Evolutionary conservation across 2,113 vertebrate species (phyloP).

Genomic region (Chaenogobius annularis): DNA sequence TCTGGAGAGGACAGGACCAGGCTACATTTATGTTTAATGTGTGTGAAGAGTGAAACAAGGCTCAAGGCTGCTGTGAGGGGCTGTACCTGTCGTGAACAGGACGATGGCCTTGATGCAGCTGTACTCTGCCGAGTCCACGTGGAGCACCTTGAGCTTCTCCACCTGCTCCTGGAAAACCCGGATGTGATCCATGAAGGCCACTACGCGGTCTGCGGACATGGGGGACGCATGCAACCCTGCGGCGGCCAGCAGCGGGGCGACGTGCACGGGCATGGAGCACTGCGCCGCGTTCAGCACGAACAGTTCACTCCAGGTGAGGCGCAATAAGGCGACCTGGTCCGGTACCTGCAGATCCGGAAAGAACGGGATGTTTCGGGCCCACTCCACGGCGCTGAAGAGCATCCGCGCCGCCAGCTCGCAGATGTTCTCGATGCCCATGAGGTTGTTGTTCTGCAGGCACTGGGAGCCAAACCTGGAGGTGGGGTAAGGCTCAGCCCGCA

Average conservation of each 20-base stretch:
- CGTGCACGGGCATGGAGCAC: slow-evolving; percentile 96
- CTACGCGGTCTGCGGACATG: slow-evolving; percentile 95
- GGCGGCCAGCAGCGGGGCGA: slow-evolving; percentile 92
- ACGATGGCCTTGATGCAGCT: slow-evolving; percentile 98
- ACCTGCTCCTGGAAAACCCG: slow-evolving; percentile 98
- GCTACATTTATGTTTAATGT: no score
- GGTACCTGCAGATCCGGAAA: slow-evolving; percentile 97
- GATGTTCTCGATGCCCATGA: slow-evolving; percentile 99
- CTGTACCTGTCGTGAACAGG: slow-evolving; percentile 94
- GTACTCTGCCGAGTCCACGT: slow-evolving; percentile 96
- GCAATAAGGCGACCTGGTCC: slow-evolving; percentile 95
- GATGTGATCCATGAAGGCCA: slow-evolving; percentile 99
- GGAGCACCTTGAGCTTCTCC: slow-evolving; percentile 96
- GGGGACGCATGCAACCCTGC: slow-evolving; percentile 95
- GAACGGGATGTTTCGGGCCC: slow-evolving; percentile 98
- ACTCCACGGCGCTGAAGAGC: slow-evolving; percentile 97
- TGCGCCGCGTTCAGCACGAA: slow-evolving; percentile 96
- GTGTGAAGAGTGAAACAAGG: no score
- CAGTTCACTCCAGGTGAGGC: slow-evolving; percentile 98
- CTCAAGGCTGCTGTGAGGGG: neutral
- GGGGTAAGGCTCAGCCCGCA: slow-evolving; percentile 94
- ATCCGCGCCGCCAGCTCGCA: slow-evolving; percentile 96
- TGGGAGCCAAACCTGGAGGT: slow-evolving; percentile 94
- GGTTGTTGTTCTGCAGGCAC: slow-evolving; percentile 94
- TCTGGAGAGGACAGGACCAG: neutral